Percentiles rank a stretch among this genome's conserved stretches.
These are phyloP conservation scores for Lophotis ruficrista DNA, from an alignment of 2,113 vertebrate genomes.

Conservation along the genomic window DNA sequence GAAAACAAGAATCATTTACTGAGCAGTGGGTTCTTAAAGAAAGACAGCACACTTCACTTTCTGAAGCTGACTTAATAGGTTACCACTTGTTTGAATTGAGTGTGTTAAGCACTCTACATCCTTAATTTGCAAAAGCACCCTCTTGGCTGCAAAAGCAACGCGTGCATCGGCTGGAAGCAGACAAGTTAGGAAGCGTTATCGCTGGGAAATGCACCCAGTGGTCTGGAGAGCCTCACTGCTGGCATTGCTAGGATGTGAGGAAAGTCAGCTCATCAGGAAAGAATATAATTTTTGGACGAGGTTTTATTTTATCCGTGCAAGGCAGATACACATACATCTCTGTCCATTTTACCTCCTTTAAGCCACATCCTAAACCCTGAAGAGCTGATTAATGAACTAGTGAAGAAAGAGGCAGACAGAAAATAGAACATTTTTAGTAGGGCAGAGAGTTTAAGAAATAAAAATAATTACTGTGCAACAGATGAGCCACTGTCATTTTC, in stretches of 20 bases:
- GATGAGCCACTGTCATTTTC: not conserved
- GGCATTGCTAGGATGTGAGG: not conserved
- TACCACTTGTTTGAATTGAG: not conserved
- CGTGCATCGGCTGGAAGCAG: not conserved
- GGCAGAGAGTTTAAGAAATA: not conserved
- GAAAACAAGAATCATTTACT: not conserved
- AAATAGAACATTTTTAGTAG: not conserved
- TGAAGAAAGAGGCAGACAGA: not conserved
- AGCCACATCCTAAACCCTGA: not conserved
- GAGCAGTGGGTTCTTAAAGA: not conserved
- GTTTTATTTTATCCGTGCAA: not conserved
- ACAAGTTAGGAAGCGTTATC: not conserved
- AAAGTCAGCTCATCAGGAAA: not conserved
- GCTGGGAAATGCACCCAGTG: not conserved
- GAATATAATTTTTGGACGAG: not conserved
- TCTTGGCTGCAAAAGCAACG: not conserved
- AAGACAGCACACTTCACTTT: rapidly evolving
- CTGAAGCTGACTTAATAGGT: not conserved
- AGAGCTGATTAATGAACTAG: not conserved
- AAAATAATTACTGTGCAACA: not conserved
- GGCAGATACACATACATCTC: not conserved
- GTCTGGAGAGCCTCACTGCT: not conserved
- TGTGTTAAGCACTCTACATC: not conserved
- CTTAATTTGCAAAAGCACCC: not conserved
- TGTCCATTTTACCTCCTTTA: not conserved